Evolutionary conservation across 2,797 vertebrate species (phyloP).

Genomic region (Labeo calbasu): DNA sequence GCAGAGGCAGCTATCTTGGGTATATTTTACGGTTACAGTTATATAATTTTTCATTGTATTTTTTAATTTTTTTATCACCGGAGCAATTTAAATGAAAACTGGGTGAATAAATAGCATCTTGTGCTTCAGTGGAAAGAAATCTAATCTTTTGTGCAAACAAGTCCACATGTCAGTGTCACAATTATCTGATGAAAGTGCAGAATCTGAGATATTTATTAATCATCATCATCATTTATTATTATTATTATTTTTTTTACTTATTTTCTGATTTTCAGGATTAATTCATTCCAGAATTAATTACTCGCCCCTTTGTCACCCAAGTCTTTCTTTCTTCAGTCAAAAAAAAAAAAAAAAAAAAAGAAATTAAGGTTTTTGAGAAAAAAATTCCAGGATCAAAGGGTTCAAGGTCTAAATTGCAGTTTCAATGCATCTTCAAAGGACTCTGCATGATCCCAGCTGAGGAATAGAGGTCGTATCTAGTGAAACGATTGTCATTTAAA

Average conservation of each 20-base stretch:
- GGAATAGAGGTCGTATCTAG: too few species aligned
- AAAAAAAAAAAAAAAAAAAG: too few species aligned
- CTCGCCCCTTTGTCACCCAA: too few species aligned
- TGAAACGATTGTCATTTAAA: too few species aligned
- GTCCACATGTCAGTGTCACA: not conserved
- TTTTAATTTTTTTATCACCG: not conserved
- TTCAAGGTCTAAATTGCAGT: too few species aligned
- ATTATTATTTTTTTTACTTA: too few species aligned
- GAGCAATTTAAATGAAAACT: not conserved
- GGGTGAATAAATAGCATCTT: not conserved
- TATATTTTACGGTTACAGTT: not conserved
- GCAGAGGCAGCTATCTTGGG: not conserved
- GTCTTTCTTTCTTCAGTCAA: too few species aligned
- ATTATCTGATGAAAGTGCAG: not conserved
- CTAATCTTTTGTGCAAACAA: not conserved
- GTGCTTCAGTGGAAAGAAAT: not conserved
- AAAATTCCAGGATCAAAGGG: too few species aligned
- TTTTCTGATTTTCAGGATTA: not conserved
- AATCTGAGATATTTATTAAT: not conserved
- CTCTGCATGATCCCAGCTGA: too few species aligned
- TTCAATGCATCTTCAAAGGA: too few species aligned
- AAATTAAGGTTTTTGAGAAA: too few species aligned
- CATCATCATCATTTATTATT: not conserved
- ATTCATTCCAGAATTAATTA: too few species aligned
- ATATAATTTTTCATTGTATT: not conserved